These are phyloP conservation scores for Ommatoiulus sabulosus DNA, from an alignment of 2,888 invertebrate genomes.

Conservation along the genomic window DNA sequence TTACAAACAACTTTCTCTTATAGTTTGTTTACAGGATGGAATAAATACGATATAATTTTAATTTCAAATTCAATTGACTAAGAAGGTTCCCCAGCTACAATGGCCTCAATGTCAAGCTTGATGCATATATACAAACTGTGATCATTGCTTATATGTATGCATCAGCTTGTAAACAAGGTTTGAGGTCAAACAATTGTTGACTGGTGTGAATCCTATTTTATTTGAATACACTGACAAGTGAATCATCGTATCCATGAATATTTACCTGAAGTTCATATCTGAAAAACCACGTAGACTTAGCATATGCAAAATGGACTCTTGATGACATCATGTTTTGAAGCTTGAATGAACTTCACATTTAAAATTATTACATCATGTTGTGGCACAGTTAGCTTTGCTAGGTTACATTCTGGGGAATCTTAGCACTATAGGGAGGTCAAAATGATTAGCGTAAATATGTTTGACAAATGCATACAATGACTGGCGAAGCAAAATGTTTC, in stretches of 20 bases:
- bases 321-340: constrained; percentile 23
- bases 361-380: neutral
- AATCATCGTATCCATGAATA: neutral
- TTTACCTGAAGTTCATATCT: neutral
- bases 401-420: neutral
- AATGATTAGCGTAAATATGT: neutral
- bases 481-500: neutral
- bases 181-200: constrained; percentile 34
- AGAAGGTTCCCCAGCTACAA: neutral
- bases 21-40: neutral
- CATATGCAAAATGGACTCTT: neutral
- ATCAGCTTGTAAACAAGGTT: constrained; percentile 18
- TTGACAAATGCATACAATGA: neutral
- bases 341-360: neutral
- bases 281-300: neutral
- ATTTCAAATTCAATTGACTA: neutral
- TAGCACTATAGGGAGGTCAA: neutral
- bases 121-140: neutral
- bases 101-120: constrained; percentile 17
- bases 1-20: neutral
- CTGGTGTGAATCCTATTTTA: neutral
- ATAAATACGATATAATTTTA: neutral
- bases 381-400: neutral
- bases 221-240: neutral
- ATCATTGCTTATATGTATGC: neutral